phyloP scores from a whole-genome alignment of 2,797 vertebrate genomes.

The Alauda arvensis region DNA sequence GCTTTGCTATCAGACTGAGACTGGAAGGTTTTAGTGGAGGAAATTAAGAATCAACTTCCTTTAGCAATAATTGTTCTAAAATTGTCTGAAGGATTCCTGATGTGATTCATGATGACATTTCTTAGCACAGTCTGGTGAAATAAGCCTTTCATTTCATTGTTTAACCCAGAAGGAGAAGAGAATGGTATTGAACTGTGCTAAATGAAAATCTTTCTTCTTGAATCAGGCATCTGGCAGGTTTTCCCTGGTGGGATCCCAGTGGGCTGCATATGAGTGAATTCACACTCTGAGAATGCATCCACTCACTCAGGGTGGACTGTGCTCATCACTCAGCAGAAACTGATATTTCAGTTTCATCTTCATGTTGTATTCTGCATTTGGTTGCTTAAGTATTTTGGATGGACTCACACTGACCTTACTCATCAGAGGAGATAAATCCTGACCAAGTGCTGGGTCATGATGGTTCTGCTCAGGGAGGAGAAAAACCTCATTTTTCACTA shows the following conservation, averaged over 20 bases:
- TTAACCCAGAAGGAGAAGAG: background rate
- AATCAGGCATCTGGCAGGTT: background rate
- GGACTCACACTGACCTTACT: background rate
- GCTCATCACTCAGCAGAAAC: background rate
- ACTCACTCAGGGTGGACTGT: background rate
- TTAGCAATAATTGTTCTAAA: background rate
- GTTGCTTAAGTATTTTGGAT: slow-evolving; percentile 9
- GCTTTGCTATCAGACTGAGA: background rate
- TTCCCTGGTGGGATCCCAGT: background rate
- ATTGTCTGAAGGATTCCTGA: background rate
- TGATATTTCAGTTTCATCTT: background rate
- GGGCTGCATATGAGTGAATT: background rate
- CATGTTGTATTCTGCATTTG: background rate
- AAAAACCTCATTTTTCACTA: background rate
- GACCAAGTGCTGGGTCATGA: background rate
- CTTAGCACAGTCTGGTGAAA: background rate
- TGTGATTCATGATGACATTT: background rate
- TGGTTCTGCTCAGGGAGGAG: background rate
- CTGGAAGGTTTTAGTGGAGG: background rate
- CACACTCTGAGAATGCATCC: background rate
- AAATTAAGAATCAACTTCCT: background rate
- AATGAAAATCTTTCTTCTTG: background rate
- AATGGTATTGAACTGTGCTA: background rate
- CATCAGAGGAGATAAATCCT: background rate
- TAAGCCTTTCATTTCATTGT: background rate